phyloP scores from a whole-genome alignment of 1,140 invertebrate genomes.

The Drosophila grimshawi region DNA sequence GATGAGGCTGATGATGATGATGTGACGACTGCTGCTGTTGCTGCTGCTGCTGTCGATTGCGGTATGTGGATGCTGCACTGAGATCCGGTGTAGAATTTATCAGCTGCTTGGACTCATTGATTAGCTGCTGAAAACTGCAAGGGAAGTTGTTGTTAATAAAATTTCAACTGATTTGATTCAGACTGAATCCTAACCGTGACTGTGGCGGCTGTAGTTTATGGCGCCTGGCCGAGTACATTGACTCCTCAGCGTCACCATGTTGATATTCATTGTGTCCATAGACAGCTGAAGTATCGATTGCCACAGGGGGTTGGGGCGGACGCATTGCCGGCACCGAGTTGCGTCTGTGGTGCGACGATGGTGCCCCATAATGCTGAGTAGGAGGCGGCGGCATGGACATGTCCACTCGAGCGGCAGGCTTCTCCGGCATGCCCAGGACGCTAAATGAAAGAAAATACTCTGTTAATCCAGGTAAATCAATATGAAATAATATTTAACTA shows the following conservation, averaged over 20 bases:
- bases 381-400: not conserved
- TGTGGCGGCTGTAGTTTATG: slow-evolving; percentile 19
- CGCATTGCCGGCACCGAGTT: slow-evolving; percentile 33
- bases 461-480: not conserved
- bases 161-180: not conserved
- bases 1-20: not conserved
- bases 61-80: not conserved
- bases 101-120: slow-evolving; percentile 22
- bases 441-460: slow-evolving; percentile 5
- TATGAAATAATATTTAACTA: not conserved
- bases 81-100: slow-evolving; percentile 40
- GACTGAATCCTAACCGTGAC: slow-evolving; percentile 25
- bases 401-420: not conserved
- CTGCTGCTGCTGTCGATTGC: slow-evolving; percentile 5
- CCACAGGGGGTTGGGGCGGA: not conserved
- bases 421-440: slow-evolving; percentile 30
- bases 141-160: not conserved
- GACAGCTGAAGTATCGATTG: not conserved
- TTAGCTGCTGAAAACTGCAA: slow-evolving; percentile 39
- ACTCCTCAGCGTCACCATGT: slow-evolving; percentile 31
- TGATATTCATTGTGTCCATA: slow-evolving; percentile 14
- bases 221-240: slow-evolving; percentile 22
- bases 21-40: not conserved
- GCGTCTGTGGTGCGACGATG: slow-evolving; percentile 2
- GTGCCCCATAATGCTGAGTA: slow-evolving; percentile 20